These are phyloP conservation scores for Drosophila tropicalis DNA, from an alignment of 1,140 invertebrate species.

Conservation along the genomic window DNA sequence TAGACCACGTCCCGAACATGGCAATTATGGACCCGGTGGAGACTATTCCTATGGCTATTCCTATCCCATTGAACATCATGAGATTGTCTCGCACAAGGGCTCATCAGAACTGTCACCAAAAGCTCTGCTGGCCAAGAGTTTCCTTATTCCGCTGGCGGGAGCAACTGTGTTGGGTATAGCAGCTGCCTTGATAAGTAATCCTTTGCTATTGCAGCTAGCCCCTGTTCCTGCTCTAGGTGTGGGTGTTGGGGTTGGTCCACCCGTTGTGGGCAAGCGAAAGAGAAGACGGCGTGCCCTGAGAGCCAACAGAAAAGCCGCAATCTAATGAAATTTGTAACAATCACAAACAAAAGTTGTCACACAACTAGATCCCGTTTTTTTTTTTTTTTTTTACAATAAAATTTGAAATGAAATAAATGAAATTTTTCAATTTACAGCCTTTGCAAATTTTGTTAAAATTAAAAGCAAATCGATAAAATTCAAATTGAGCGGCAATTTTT, in stretches of 20 bases:
- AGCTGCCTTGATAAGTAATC: slow-evolving; percentile 90
- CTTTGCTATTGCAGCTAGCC: slow-evolving; percentile 89
- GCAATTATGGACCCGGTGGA: slow-evolving; percentile 55
- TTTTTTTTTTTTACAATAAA: slow-evolving; percentile 1
- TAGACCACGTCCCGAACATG: slow-evolving; percentile 47
- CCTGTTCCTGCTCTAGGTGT: slow-evolving; percentile 86
- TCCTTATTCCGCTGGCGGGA: slow-evolving; percentile 89
- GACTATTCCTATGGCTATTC: slow-evolving; percentile 62
- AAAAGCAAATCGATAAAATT: background rate
- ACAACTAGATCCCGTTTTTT: background rate
- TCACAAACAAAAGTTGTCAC: background rate
- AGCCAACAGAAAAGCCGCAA: background rate
- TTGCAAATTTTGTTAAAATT: no score
- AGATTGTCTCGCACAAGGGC: slow-evolving; percentile 67
- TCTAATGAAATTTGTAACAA: background rate
- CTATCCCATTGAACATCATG: slow-evolving; percentile 56
- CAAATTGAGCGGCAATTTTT: background rate
- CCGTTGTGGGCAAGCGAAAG: slow-evolving; percentile 77
- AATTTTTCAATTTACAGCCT: background rate
- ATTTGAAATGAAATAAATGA: background rate
- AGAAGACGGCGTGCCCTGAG: slow-evolving; percentile 48
- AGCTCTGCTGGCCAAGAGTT: slow-evolving; percentile 84
- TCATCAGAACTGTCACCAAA: slow-evolving; percentile 66
- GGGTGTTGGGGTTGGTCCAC: slow-evolving; percentile 74
- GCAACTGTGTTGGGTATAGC: slow-evolving; percentile 91